Conservation (phyloP, 2,888 invertebrate species). For the Drosophila kuntzei region DNA sequence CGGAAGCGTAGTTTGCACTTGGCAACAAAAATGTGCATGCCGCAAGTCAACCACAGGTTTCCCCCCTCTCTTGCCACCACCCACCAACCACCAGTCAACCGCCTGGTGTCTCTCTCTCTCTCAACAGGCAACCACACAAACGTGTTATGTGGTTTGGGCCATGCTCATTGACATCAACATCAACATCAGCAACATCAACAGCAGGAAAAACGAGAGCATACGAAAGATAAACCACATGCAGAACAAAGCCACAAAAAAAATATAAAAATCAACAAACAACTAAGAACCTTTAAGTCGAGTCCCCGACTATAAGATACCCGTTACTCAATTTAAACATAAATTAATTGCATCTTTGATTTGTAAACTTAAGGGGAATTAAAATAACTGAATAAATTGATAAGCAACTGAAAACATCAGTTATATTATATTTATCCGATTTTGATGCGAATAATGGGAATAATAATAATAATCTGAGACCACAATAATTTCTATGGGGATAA, state of each 20-base stretch:
- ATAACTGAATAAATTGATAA: not conserved
- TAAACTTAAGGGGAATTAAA: not conserved
- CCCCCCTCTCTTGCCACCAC: not conserved
- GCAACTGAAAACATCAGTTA: too few species aligned
- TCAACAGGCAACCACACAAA: conserved; percentile 33
- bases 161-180: conserved; percentile 15
- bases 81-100: conserved; percentile 1
- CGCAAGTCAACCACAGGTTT: conserved; percentile 40
- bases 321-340: not conserved
- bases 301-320: not conserved
- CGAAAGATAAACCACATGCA: conserved; percentile 13
- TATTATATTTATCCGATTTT: too few species aligned
- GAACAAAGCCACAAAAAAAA: conserved; percentile 1
- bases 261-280: not conserved
- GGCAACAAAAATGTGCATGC: conserved; percentile 37
- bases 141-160: conserved; percentile 48
- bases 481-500: too few species aligned
- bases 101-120: not conserved
- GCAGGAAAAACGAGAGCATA: not conserved
- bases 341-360: not conserved
- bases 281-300: not conserved
- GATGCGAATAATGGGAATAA: too few species aligned
- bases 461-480: too few species aligned
- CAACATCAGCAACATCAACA: not conserved
- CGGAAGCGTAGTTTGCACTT: conserved; percentile 54